A percentile compares a stretch with the other conserved stretches of the same genome.
phyloP scores from a whole-genome alignment of 1,140 invertebrate genomes.

The Hyles euphorbiae region DNA sequence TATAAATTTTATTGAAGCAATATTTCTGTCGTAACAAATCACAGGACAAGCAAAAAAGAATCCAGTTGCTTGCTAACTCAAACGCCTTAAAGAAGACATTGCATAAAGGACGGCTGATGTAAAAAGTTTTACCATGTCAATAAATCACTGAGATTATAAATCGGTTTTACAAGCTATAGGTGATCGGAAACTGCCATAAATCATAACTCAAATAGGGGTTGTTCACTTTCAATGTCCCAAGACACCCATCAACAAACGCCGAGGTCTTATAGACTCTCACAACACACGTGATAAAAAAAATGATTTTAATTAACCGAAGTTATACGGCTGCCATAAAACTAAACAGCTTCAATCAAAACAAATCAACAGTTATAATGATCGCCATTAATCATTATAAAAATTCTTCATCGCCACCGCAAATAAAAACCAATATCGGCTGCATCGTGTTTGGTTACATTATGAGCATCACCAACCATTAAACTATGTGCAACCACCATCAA shows the following conservation, averaged over 20 bases:
- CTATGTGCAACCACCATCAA: conserved; percentile 28
- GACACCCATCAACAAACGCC: conserved; percentile 18
- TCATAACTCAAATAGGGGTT: conserved; percentile 47
- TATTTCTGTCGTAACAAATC: no score
- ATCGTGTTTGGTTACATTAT: conserved; percentile 22
- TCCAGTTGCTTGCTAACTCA: neutral
- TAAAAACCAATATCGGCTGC: conserved; percentile 26
- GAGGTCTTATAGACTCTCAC: neutral
- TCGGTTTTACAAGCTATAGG: conserved; percentile 52
- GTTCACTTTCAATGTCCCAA: conserved; percentile 20
- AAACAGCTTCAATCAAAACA: conserved; percentile 33
- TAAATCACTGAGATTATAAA: conserved; percentile 63
- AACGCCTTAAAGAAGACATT: neutral
- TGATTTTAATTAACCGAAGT: conserved; percentile 24
- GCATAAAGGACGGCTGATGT: conserved; percentile 16
- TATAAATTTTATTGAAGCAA: no score
- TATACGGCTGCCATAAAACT: conserved; percentile 28
- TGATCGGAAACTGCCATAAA: conserved; percentile 52
- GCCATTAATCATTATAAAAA: conserved; percentile 35
- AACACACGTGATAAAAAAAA: conserved; percentile 9
- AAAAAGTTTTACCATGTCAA: conserved; percentile 45
- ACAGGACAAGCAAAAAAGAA: neutral
- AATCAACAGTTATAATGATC: conserved; percentile 33
- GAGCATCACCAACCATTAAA: conserved; percentile 19
- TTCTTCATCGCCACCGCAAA: conserved; percentile 27